Evolutionary conservation across 2,888 invertebrate species (phyloP).

Genomic region (Branchellion lobata): DNA sequence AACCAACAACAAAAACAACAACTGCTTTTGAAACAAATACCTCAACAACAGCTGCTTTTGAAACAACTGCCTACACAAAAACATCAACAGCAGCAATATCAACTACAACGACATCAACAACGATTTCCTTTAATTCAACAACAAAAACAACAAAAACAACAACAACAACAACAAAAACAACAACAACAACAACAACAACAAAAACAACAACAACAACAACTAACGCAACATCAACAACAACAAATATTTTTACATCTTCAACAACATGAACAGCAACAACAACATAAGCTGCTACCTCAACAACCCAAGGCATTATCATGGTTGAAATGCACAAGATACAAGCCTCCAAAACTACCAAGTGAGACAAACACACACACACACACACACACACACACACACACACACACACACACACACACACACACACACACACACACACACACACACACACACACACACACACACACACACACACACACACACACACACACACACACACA

Average conservation of each 20-base stretch:
- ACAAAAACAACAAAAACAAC: not conserved
- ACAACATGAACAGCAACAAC: not conserved
- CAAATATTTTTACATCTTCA: not conserved
- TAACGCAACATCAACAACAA: not conserved
- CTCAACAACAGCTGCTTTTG: not conserved
- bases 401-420: not conserved
- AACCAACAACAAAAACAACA: not conserved
- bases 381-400: not conserved
- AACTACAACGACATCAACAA: not conserved
- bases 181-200: not conserved
- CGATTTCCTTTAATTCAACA: not conserved
- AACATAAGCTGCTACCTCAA: not conserved
- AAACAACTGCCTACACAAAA: not conserved
- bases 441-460: not conserved
- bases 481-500: constrained; percentile 14
- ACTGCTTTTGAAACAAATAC: not conserved
- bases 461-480: not conserved
- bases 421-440: not conserved
- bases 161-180: not conserved
- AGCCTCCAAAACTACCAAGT: constrained; percentile 60
- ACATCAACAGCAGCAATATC: not conserved
- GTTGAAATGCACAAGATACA: constrained; percentile 60
- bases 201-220: not conserved
- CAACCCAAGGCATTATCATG: constrained; percentile 53
- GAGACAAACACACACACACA: constrained; percentile 51